phyloP scores from a whole-genome alignment of 2,113 vertebrate species.

The Centropristis striata region DNA sequence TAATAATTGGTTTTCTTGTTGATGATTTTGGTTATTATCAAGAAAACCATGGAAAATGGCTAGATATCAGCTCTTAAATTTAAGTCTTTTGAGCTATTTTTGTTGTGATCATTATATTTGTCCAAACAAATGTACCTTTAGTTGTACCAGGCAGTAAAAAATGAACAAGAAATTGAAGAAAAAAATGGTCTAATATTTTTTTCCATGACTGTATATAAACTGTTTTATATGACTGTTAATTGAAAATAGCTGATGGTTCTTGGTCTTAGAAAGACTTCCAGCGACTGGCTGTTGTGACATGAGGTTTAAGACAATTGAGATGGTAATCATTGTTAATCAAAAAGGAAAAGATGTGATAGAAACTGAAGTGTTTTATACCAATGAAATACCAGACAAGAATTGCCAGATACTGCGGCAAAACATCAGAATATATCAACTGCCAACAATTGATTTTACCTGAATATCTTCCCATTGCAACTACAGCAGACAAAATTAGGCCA shows the following conservation, averaged over 20 bases:
- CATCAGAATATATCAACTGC: neutral
- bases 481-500: neutral
- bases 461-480: neutral
- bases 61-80: too few relatives aligned
- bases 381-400: neutral
- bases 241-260: neutral
- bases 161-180: too few relatives aligned
- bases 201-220: neutral
- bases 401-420: neutral
- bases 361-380: neutral
- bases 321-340: neutral
- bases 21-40: too few relatives aligned
- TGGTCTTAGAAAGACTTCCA: neutral
- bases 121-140: too few relatives aligned
- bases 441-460: neutral
- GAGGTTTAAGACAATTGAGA: neutral
- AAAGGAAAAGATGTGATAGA: neutral
- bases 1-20: too few relatives aligned
- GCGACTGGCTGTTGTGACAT: neutral
- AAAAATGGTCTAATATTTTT: too few relatives aligned
- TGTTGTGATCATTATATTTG: too few relatives aligned
- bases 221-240: too few relatives aligned
- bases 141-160: too few relatives aligned
- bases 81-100: too few relatives aligned
- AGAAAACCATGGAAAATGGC: too few relatives aligned